phyloP scores from a whole-genome alignment of 2,888 invertebrate genomes.

The Osedax fenrisi region DNA sequence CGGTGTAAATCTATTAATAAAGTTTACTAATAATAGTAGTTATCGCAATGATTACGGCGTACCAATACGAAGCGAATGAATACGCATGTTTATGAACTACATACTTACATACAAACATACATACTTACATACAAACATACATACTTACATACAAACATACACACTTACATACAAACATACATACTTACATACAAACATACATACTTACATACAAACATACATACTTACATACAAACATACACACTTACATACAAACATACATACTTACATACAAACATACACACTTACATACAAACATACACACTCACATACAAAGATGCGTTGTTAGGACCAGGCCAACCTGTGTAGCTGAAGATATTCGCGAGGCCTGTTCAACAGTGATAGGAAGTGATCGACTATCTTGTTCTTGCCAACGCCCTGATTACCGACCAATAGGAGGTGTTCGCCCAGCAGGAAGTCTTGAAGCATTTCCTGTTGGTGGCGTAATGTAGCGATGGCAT shows the following conservation, averaged over 20 bases:
- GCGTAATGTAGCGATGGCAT: too few relatives aligned
- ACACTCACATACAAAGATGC: neutral
- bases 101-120: neutral
- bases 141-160: neutral
- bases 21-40: too few relatives aligned
- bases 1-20: too few relatives aligned
- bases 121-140: constrained; percentile 2
- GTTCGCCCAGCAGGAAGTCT: constrained; percentile 78
- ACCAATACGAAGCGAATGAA: neutral
- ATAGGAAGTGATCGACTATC: constrained; percentile 75
- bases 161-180: too few relatives aligned
- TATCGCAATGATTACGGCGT: too few relatives aligned
- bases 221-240: neutral
- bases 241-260: too few relatives aligned
- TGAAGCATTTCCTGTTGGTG: constrained; percentile 66
- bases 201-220: neutral
- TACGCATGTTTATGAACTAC: neutral
- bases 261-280: too few relatives aligned
- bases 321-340: constrained; percentile 40
- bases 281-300: too few relatives aligned
- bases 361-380: constrained; percentile 73
- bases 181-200: neutral
- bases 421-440: constrained; percentile 85
- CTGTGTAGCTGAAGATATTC: constrained; percentile 83
- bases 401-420: constrained; percentile 91